Evolutionary conservation across 2,888 invertebrate species (phyloP).

Genomic region (Leucophenga maculata): DNA sequence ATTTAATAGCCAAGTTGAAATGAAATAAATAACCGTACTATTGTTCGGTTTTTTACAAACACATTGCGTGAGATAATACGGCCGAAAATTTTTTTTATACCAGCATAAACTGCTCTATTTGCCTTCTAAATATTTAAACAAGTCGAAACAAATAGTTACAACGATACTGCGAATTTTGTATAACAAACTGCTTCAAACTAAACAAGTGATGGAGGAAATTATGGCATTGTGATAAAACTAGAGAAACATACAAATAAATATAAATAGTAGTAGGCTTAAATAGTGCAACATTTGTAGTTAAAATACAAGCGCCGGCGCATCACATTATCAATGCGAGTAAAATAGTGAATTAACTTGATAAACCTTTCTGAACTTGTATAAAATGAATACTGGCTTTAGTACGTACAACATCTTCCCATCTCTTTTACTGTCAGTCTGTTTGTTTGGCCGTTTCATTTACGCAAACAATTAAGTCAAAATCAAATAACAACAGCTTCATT

Average conservation of each 20-base stretch:
- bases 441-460: background rate
- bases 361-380: background rate
- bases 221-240: slow-evolving; percentile 49
- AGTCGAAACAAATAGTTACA: slow-evolving; percentile 57
- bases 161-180: slow-evolving; percentile 46
- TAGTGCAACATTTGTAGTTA: slow-evolving; percentile 9
- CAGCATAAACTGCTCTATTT: slow-evolving; percentile 53
- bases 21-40: no score
- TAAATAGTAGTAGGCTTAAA: slow-evolving; percentile 41
- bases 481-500: background rate
- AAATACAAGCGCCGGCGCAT: no score
- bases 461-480: slow-evolving; percentile 11
- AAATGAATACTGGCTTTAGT: no score
- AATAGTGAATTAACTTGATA: background rate
- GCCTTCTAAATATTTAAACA: slow-evolving; percentile 55
- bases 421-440: background rate
- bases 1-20: no score
- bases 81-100: slow-evolving; percentile 40
- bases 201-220: slow-evolving; percentile 42
- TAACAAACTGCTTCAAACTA: slow-evolving; percentile 20
- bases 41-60: no score
- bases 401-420: background rate
- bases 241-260: slow-evolving; percentile 9
- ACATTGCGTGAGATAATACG: no score
- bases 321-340: no score